Conservation (phyloP, 2,797 vertebrate species). For the Gallinago stenura region DNA sequence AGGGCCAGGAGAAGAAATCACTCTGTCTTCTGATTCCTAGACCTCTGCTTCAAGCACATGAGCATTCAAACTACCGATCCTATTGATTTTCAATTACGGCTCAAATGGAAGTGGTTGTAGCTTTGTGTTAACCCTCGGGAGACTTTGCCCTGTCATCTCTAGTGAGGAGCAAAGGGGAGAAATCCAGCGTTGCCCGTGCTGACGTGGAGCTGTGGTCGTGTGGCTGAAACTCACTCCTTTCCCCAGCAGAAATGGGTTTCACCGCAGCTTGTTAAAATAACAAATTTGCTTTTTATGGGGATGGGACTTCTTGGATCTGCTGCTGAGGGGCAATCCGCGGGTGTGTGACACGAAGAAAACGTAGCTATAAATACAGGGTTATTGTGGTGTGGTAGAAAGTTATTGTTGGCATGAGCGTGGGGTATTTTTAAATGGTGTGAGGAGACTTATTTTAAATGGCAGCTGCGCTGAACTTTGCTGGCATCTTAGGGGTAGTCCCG, state of each 20-base stretch:
- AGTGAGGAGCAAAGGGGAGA: not conserved
- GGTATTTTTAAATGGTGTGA: not conserved
- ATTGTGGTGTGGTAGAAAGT: not conserved
- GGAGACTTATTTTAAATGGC: not conserved
- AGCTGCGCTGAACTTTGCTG: not conserved
- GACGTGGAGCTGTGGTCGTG: not conserved
- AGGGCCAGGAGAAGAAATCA: conserved; percentile 1
- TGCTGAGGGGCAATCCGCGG: accelerated
- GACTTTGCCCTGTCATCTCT: conserved; percentile 4
- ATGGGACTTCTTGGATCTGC: not conserved
- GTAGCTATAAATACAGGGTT: not conserved
- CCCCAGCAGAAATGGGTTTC: not conserved
- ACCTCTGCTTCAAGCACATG: not conserved
- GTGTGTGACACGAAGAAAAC: not conserved
- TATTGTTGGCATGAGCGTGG: not conserved
- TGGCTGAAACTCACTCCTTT: not conserved
- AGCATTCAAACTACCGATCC: conserved; percentile 7
- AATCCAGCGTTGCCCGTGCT: not conserved
- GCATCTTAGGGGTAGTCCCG: not conserved
- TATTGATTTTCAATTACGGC: conserved; percentile 71
- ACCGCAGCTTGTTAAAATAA: not conserved
- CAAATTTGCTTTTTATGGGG: not conserved
- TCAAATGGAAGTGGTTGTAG: conserved; percentile 54
- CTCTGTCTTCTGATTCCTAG: not conserved
- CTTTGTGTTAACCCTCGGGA: conserved; percentile 18